phyloP scores from a whole-genome alignment of 2,797 vertebrate genomes.

The Lagorchestes hirsutus region DNA sequence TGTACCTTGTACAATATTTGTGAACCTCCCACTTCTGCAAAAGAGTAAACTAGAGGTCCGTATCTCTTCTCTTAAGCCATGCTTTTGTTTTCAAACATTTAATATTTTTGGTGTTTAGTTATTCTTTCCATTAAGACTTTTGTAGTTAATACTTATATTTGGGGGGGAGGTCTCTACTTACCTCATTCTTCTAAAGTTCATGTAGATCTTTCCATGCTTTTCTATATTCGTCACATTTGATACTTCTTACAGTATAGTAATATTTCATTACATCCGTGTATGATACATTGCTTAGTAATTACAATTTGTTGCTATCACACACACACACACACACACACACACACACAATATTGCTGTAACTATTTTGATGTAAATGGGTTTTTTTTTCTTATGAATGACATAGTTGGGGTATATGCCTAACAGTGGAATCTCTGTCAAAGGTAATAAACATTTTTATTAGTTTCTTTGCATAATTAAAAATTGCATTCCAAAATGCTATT shows the following conservation, averaged over 20 bases:
- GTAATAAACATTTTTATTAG: not conserved
- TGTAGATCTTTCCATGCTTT: not conserved
- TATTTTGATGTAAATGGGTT: not conserved
- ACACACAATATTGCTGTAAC: not conserved
- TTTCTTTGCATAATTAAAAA: not conserved
- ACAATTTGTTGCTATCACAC: no score
- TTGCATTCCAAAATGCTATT: not conserved
- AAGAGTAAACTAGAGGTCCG: no score
- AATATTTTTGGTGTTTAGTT: not conserved
- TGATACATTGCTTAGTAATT: not conserved
- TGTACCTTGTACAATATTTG: no score
- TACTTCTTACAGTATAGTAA: no score
- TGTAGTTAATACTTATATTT: not conserved
- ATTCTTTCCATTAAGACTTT: not conserved
- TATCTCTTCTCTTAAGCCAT: not conserved
- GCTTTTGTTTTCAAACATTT: not conserved
- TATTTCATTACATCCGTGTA: not conserved
- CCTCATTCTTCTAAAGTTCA: not conserved
- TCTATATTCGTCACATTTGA: no score
- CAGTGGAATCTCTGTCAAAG: no score
- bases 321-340: no score
- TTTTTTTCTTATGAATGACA: not conserved
- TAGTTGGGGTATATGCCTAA: not conserved
- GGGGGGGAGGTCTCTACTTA: no score
- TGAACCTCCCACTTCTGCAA: no score